These are phyloP conservation scores for Netta rufina DNA, from an alignment of 2,797 vertebrate species.

Conservation along the genomic window DNA sequence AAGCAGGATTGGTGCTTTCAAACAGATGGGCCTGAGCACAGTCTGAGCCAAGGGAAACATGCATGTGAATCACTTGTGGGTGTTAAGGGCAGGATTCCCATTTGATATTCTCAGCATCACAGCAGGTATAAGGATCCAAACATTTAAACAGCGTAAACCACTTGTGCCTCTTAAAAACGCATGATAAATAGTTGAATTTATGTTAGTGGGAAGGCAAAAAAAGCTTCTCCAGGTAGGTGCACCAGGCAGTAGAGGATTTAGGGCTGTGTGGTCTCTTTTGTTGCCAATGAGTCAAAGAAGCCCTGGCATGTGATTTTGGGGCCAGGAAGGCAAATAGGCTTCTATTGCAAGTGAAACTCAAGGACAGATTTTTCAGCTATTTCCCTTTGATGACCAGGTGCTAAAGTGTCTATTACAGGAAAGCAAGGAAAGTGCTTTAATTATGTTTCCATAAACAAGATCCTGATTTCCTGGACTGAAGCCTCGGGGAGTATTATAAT, in stretches of 20 bases:
- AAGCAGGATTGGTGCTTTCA: background rate
- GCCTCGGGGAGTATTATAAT: background rate
- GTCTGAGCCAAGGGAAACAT: conserved; percentile 13
- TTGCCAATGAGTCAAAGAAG: background rate
- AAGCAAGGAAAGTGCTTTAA: conserved; percentile 23
- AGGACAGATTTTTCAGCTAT: background rate
- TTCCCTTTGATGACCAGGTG: conserved; percentile 4
- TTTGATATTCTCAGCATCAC: background rate
- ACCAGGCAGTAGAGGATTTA: background rate
- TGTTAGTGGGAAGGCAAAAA: background rate
- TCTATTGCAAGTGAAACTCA: background rate
- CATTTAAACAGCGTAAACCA: background rate
- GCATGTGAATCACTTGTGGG: background rate
- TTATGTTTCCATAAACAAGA: conserved; percentile 21
- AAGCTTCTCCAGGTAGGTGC: background rate
- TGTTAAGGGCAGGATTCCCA: conserved; percentile 17
- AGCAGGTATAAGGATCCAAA: background rate
- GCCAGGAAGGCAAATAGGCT: background rate
- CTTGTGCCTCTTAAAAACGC: background rate
- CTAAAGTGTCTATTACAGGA: conserved; percentile 11
- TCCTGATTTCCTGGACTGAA: conserved; percentile 13
- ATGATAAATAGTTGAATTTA: background rate
- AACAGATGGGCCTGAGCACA: conserved; percentile 42
- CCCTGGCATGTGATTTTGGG: background rate
- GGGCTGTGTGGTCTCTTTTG: background rate